These are phyloP conservation scores for Saturnia japonica DNA, from an alignment of 2,888 invertebrate genomes.

Conservation along the genomic window DNA sequence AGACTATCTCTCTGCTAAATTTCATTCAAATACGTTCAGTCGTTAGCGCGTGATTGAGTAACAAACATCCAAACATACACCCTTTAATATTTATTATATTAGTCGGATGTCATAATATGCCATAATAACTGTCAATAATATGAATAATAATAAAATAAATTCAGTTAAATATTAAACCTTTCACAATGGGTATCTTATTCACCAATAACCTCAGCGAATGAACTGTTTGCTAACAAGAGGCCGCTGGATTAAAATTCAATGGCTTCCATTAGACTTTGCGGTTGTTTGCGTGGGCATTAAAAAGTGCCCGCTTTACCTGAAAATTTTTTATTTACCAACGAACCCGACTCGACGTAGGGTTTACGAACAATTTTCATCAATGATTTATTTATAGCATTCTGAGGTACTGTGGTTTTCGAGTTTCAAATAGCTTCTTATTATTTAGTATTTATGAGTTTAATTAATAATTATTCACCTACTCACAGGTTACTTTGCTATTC, in stretches of 20 bases:
- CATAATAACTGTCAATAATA: too few species aligned
- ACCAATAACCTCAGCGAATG: slow-evolving; percentile 31
- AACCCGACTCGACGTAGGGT: slow-evolving; percentile 26
- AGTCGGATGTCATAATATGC: too few species aligned
- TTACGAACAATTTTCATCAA: slow-evolving; percentile 31
- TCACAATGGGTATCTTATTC: slow-evolving; percentile 5
- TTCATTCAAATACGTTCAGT: too few species aligned
- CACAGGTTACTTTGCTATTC: too few species aligned
- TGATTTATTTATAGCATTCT: slow-evolving; percentile 24
- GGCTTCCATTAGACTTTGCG: slow-evolving; percentile 42
- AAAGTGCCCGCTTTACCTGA: slow-evolving; percentile 31
- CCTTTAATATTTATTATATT: too few species aligned
- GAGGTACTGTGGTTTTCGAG: neutral
- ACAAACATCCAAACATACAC: too few species aligned
- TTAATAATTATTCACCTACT: neutral
- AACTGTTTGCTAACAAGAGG: slow-evolving; percentile 36
- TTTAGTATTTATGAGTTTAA: neutral
- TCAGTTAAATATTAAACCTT: too few species aligned
- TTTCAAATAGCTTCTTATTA: slow-evolving; percentile 10
- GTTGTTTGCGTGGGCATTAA: slow-evolving; percentile 46
- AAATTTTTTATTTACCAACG: slow-evolving; percentile 33
- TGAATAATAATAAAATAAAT: too few species aligned
- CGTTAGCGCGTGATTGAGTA: too few species aligned
- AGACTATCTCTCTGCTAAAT: too few species aligned
- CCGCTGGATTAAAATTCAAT: slow-evolving; percentile 46